Evolutionary conservation across 1,140 invertebrate genomes (phyloP).

Genomic region (Papilio glaucus): DNA sequence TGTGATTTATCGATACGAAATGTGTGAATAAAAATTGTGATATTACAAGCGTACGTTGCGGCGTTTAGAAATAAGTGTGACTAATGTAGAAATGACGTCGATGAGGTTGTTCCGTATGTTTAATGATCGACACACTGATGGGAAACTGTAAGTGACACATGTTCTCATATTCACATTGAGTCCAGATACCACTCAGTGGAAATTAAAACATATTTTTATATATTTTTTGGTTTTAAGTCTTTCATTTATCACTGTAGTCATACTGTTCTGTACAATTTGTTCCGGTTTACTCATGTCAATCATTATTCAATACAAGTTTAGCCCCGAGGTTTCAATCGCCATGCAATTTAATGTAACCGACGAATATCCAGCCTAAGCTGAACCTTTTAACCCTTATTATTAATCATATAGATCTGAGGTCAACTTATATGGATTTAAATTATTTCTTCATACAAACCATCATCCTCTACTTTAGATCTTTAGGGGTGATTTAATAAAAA

Average conservation of each 20-base stretch:
- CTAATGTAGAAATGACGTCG: slow-evolving; percentile 68
- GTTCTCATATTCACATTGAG: slow-evolving; percentile 25
- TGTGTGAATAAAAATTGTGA: not conserved
- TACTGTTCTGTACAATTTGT: not conserved
- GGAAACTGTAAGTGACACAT: slow-evolving; percentile 70
- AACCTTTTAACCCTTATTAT: too few relatives aligned
- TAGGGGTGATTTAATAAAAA: too few relatives aligned
- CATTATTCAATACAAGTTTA: slow-evolving; percentile 3
- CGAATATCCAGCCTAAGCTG: too few relatives aligned
- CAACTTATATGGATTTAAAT: too few relatives aligned
- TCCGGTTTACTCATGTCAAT: slow-evolving; percentile 21
- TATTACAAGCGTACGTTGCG: slow-evolving; percentile 7
- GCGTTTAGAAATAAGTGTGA: slow-evolving; percentile 53
- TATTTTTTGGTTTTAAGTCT: not conserved
- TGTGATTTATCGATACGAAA: slow-evolving; percentile 7
- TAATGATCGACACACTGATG: slow-evolving; percentile 67
- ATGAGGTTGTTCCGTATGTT: slow-evolving; percentile 51
- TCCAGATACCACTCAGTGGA: not conserved
- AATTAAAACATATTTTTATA: not conserved
- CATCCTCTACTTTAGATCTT: too few relatives aligned
- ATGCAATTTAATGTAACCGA: too few relatives aligned
- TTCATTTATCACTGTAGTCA: not conserved
- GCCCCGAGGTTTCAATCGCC: too few relatives aligned
- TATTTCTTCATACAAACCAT: too few relatives aligned
- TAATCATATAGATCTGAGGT: too few relatives aligned